These are phyloP conservation scores for Uloborus plumipes DNA, from an alignment of 2,888 invertebrate species.

Conservation along the genomic window DNA sequence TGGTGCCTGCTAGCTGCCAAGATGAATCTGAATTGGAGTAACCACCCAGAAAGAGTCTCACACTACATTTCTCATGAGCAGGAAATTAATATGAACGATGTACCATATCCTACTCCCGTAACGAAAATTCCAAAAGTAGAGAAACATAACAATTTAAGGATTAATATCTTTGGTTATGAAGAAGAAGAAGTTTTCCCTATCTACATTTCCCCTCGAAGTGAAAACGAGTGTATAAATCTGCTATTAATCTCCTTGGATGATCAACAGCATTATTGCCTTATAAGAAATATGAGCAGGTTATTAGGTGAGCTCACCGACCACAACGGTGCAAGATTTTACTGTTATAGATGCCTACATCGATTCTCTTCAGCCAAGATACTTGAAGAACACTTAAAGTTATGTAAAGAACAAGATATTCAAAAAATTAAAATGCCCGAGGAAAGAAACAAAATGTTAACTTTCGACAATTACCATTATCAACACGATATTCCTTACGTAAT, in stretches of 20 bases:
- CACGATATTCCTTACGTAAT: conserved; percentile 5
- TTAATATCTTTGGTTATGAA: neutral
- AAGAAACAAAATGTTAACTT: conserved; percentile 1
- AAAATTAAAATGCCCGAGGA: conserved; percentile 6
- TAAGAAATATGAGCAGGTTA: conserved; percentile 1
- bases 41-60: neutral
- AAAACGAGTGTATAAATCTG: neutral
- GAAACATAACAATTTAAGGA: neutral
- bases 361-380: neutral
- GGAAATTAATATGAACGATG: neutral
- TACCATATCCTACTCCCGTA: neutral
- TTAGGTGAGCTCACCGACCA: neutral
- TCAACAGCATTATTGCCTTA: no score
- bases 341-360: conserved; percentile 27
- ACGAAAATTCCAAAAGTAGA: neutral
- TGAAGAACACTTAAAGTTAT: no score
- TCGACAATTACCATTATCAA: conserved; percentile 7
- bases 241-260: no score
- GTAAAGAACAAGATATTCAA: neutral
- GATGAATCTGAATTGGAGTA: neutral
- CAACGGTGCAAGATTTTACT: neutral
- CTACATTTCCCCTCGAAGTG: neutral
- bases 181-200: no score
- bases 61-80: neutral
- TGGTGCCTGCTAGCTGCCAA: neutral